A percentile compares a stretch with the other conserved stretches of the same genome.
Evolutionary conservation across 2,113 vertebrate species (phyloP).

Genomic region (Calyptommatus sinebrachiatus): DNA sequence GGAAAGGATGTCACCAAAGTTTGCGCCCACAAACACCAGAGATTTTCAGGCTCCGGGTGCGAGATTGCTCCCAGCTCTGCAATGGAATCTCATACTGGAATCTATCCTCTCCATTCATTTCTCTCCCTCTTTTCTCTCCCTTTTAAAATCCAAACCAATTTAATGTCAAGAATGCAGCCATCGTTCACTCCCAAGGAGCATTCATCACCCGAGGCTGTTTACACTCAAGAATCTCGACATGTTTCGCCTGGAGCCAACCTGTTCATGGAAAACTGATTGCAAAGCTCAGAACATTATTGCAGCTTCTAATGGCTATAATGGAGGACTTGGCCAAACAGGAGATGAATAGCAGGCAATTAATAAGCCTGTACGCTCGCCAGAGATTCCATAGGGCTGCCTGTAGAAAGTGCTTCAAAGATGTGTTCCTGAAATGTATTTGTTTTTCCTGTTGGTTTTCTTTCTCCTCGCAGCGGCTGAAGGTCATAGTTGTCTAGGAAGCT

Average conservation of each 20-base stretch:
- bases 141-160: no score
- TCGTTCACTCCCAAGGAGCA: neutral
- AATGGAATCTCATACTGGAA: no score
- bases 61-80: no score
- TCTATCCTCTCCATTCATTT: no score
- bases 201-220: neutral
- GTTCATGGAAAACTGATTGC: neutral
- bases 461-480: neutral
- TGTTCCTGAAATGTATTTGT: neutral
- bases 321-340: neutral
- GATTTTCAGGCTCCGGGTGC: no score
- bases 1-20: no score
- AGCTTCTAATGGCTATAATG: neutral
- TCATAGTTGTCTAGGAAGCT: neutral
- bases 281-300: neutral
- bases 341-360: neutral
- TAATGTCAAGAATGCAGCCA: neutral
- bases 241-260: neutral
- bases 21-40: no score
- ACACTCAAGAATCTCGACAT: neutral
- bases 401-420: neutral
- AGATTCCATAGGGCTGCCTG: neutral
- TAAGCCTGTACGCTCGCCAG: neutral
- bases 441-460: neutral
- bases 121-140: no score